phyloP scores from a whole-genome alignment of 2,888 invertebrate genomes.

The Lycophotia porphyrea region DNA sequence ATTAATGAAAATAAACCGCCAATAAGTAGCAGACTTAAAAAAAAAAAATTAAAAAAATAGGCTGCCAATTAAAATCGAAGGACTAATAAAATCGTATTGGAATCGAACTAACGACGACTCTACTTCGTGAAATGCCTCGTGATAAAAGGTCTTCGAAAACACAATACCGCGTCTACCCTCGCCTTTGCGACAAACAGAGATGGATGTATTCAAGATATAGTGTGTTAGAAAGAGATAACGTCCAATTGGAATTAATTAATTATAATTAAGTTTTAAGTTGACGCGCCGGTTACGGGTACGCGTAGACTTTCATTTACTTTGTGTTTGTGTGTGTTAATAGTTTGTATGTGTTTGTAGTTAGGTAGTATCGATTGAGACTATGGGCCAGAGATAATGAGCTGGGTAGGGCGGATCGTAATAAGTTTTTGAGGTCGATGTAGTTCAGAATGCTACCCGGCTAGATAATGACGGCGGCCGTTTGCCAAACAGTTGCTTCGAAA shows the following conservation, averaged over 20 bases:
- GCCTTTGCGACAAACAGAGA: conserved; percentile 80
- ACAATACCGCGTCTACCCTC: conserved; percentile 88
- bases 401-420: conserved; percentile 86
- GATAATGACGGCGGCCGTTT: conserved; percentile 66
- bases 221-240: conserved; percentile 83
- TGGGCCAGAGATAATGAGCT: conserved; percentile 89
- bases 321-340: conserved; percentile 81
- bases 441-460: conserved; percentile 70
- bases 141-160: conserved; percentile 90
- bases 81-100: conserved; percentile 88
- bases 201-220: conserved; percentile 85
- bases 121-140: conserved; percentile 86
- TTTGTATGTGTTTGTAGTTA: conserved; percentile 83
- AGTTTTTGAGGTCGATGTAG: conserved; percentile 84
- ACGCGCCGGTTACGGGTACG: conserved; percentile 90
- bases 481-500: conserved; percentile 48
- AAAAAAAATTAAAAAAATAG: conserved; percentile 74
- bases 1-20: conserved; percentile 64
- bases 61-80: conserved; percentile 87
- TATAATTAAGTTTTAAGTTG: conserved; percentile 96
- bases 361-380: conserved; percentile 87
- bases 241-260: conserved; percentile 94
- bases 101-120: conserved; percentile 87
- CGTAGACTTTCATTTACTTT: conserved; percentile 85
- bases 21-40: conserved; percentile 65